Conservation (phyloP, 1,140 invertebrate species). For the Coenobita brevimanus region DNA sequence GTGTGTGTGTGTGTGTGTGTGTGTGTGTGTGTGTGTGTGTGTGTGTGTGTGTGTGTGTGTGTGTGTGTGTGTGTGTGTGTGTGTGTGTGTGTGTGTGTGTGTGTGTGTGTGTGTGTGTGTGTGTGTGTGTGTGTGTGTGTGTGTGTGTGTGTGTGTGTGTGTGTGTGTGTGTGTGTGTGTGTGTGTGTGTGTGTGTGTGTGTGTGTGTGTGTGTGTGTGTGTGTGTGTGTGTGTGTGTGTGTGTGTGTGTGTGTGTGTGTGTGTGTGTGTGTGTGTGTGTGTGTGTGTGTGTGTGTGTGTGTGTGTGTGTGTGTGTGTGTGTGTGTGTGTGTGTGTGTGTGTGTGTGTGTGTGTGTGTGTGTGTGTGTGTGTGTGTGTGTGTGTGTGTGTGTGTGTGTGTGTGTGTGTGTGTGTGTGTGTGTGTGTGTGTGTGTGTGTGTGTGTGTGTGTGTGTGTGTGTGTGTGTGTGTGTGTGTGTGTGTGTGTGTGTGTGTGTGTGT, state of each 20-base stretch:
- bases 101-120: not conserved
- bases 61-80: not conserved
- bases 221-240: not conserved
- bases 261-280: slow-evolving; percentile 22
- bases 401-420: too few relatives aligned
- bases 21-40: slow-evolving; percentile 24
- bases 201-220: slow-evolving; percentile 8
- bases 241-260: slow-evolving; percentile 22
- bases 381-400: too few relatives aligned
- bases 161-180: slow-evolving; percentile 29
- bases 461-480: not conserved
- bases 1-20: slow-evolving; percentile 25
- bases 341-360: not conserved
- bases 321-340: not conserved
- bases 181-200: slow-evolving; percentile 22
- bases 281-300: slow-evolving; percentile 20
- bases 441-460: slow-evolving; percentile 14
- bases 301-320: not conserved
- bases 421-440: slow-evolving; percentile 22
- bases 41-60: not conserved
- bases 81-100: not conserved
- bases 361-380: too few relatives aligned
- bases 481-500: not conserved
- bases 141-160: slow-evolving; percentile 14
- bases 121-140: not conserved